Evolutionary conservation across 2,888 invertebrate species (phyloP), one percentile per base, ranked within the genome.

Genomic region (Sipunculus nudus): DNA sequence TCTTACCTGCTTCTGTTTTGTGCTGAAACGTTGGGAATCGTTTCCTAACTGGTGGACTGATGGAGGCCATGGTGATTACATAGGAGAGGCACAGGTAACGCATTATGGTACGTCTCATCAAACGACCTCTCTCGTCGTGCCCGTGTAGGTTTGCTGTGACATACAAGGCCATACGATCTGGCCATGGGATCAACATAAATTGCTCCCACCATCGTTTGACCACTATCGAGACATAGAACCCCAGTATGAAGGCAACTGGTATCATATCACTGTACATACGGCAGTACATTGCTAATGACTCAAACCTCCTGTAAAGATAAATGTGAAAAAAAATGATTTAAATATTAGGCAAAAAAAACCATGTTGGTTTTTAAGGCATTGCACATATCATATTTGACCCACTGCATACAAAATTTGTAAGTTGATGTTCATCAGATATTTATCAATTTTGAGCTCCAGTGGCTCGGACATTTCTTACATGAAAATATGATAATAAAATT

Each of bases 121-220:
- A 86, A n/a, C 88, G 84, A 41, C 85, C 86, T 54, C 87, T 85
- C 61, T 88, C 88, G 69, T 89, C 89, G 56, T 85, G 53, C 0
- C 68, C 68, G 21, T 61, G 46, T n/a, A 68, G 23, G 75, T 91
- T 91, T 35, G 92, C 90, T 75, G 91, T 92, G 84, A 93, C 91
- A 81, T 91, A 68, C 38, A 68, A 6, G 8, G 67, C 67, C 56
- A 69, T 53, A 1, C 79, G 90, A 85, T 94, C 93, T 0, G 93
- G 93, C 90, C 92, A 92, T 1, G 94, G 93, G 93, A 93, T 92
- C 48, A 75, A 76, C 39, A 61, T 68, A 79, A 92, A 93, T 81
- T 93, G 93, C 80, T 87, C 89, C 93, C 93, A 93, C 95, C 95
- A 96, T 75, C 95, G 88, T 59, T 91, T 92, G 90, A 95, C 94